These are phyloP conservation scores for Eueides isabella DNA, from an alignment of 1,140 invertebrate species.

Conservation along the genomic window DNA sequence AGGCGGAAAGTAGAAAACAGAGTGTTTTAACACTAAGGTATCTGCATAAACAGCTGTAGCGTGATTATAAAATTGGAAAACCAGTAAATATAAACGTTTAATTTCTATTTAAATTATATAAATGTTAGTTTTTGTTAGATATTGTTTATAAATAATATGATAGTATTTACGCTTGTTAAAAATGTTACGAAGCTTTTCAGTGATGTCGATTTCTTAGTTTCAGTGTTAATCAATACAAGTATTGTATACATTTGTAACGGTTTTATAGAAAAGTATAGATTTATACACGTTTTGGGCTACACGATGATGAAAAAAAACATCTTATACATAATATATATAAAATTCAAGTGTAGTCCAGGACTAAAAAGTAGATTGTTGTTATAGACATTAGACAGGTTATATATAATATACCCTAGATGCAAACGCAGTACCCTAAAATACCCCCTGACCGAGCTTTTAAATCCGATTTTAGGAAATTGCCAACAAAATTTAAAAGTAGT, in stretches of 20 bases:
- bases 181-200: constrained; percentile 65
- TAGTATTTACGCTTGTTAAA: constrained; percentile 65
- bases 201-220: constrained; percentile 52
- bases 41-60: neutral
- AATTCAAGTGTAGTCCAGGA: neutral
- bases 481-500: constrained; percentile 49
- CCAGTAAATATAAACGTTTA: neutral
- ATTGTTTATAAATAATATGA: constrained; percentile 36
- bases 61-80: neutral
- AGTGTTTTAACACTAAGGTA: neutral
- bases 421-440: constrained; percentile 16
- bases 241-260: constrained; percentile 75
- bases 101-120: constrained; percentile 12
- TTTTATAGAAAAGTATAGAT: constrained; percentile 72
- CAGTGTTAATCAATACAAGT: constrained; percentile 58
- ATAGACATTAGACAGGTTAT: constrained; percentile 62
- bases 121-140: constrained; percentile 35
- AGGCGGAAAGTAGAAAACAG: neutral
- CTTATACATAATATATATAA: neutral
- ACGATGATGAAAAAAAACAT: constrained; percentile 14
- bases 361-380: constrained; percentile 66
- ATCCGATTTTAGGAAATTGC: constrained; percentile 64
- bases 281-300: constrained; percentile 46
- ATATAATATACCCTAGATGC: constrained; percentile 34
- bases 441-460: constrained; percentile 62